Percentiles rank a stretch among this genome's conserved stretches.
These are phyloP conservation scores for Pseudotriccus pelzelni DNA, from an alignment of 2,797 vertebrate genomes.

Conservation along the genomic window DNA sequence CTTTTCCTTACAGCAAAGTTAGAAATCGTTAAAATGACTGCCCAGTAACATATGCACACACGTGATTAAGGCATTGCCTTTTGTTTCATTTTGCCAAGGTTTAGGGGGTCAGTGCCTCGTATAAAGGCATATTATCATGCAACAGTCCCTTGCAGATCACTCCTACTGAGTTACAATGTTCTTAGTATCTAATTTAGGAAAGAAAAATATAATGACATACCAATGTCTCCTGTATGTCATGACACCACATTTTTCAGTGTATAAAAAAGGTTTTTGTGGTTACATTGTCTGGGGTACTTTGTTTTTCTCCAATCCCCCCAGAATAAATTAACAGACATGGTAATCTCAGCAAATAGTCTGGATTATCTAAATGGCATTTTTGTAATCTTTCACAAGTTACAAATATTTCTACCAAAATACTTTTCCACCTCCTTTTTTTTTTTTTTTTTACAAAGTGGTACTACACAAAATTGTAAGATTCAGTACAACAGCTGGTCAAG, in stretches of 20 bases:
- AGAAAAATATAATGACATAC: constrained; percentile 50
- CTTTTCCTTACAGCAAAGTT: not conserved
- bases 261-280: not conserved
- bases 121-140: not conserved
- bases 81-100: not conserved
- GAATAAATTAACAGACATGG: not conserved
- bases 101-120: not conserved
- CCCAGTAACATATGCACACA: not conserved
- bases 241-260: constrained; percentile 14
- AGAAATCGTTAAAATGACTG: constrained; percentile 13
- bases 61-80: not conserved
- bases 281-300: not conserved
- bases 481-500: not conserved
- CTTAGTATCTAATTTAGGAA: constrained; percentile 26
- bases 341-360: not conserved
- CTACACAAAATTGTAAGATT: not conserved
- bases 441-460: not conserved
- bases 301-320: not conserved
- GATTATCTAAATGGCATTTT: not conserved
- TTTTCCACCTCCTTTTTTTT: not conserved
- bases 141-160: not conserved
- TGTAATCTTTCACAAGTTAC: not conserved
- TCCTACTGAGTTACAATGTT: not conserved
- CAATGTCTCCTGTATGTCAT: constrained; percentile 9
- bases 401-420: not conserved